phyloP scores from a whole-genome alignment of 1,140 invertebrate genomes.

The Lepidostoma basale region DNA sequence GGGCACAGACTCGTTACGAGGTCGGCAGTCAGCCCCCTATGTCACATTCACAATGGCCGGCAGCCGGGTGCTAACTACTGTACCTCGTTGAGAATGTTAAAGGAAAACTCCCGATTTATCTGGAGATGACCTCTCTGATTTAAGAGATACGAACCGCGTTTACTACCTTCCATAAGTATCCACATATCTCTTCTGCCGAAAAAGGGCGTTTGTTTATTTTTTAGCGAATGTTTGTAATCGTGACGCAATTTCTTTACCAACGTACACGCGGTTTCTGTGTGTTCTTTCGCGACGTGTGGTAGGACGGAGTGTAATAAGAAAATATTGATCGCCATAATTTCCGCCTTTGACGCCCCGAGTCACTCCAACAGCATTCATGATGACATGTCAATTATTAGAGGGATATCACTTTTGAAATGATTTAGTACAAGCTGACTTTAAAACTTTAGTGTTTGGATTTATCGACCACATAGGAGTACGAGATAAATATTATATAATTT shows the following conservation, averaged over 20 bases:
- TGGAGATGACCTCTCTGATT: constrained; percentile 23
- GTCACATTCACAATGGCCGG: constrained; percentile 26
- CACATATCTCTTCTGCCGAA: too few relatives aligned
- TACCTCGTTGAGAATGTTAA: constrained; percentile 16
- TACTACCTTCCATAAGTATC: too few relatives aligned
- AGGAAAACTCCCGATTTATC: not conserved
- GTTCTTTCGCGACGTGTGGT: too few relatives aligned
- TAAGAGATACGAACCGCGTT: not conserved
- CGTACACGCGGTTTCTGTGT: not conserved
- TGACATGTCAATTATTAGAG: too few relatives aligned
- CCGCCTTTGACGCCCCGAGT: too few relatives aligned
- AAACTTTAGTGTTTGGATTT: too few relatives aligned
- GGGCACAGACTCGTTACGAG: constrained; percentile 29
- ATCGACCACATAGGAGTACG: too few relatives aligned
- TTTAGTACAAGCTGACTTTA: too few relatives aligned
- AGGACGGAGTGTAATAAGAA: not conserved
- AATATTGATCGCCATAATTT: not conserved
- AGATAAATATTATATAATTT: too few relatives aligned
- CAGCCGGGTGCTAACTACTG: not conserved
- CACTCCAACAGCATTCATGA: too few relatives aligned
- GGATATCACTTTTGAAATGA: too few relatives aligned
- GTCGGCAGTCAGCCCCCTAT: constrained; percentile 30
- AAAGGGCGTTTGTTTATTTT: too few relatives aligned
- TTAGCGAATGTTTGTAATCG: not conserved
- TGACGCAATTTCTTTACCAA: not conserved